A percentile compares a stretch with the other conserved stretches of the same genome.
These are phyloP conservation scores for Oxyruncus cristatus DNA, from an alignment of 2,113 vertebrate species.

Conservation along the genomic window DNA sequence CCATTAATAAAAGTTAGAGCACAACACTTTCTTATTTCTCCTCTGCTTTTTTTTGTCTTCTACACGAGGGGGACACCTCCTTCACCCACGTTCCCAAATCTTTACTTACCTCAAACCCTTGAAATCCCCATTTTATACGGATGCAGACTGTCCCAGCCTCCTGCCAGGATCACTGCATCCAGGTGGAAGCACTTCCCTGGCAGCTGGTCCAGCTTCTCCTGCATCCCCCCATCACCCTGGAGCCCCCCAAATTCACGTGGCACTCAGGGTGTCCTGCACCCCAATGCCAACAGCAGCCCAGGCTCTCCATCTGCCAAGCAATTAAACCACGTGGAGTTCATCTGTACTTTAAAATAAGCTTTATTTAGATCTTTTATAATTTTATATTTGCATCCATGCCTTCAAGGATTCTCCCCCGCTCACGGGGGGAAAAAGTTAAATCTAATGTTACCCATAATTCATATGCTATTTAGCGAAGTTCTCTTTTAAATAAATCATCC, in stretches of 20 bases:
- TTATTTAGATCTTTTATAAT: conserved; percentile 90
- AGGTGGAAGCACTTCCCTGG: rapidly evolving
- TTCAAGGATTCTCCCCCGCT: conserved; percentile 80
- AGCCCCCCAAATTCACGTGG: rapidly evolving
- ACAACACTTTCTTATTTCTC: not conserved
- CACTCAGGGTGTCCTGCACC: not conserved
- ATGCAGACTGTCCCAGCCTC: not conserved
- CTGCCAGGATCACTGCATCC: rapidly evolving
- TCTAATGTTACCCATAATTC: conserved; percentile 84
- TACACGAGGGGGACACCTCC: rapidly evolving
- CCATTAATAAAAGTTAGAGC: no score
- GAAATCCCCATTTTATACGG: rapidly evolving
- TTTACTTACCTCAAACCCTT: not conserved
- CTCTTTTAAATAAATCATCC: conserved; percentile 91
- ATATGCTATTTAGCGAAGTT: conserved; percentile 79
- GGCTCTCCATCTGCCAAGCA: not conserved
- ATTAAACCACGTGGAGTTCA: conserved; percentile 63
- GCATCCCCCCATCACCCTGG: not conserved
- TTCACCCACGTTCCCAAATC: not conserved
- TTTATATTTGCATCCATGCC: conserved; percentile 93
- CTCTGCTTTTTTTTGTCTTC: not conserved
- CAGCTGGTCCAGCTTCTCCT: not conserved
- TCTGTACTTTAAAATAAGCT: conserved; percentile 98
- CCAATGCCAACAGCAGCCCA: not conserved
- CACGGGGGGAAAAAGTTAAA: conserved; percentile 70